Conservation (phyloP, 2,888 invertebrate species). For the Pandemis cinnamomeana region DNA sequence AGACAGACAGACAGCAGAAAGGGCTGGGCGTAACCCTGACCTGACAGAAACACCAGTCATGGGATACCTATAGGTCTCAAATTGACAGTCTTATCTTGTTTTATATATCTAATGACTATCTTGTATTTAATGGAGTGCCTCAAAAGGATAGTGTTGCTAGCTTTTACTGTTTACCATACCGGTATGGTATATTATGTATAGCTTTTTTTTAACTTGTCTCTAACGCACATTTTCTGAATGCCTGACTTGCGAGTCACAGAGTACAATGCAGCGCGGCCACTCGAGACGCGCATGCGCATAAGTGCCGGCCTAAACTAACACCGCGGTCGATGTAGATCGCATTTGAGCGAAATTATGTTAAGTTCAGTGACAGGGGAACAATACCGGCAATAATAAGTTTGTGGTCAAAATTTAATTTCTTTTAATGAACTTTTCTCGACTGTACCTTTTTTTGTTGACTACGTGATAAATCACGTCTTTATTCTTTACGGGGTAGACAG, state of each 20-base stretch:
- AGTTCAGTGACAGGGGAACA: conserved; percentile 20
- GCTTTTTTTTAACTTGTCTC: no score
- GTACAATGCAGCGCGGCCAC: background rate
- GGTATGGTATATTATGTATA: no score
- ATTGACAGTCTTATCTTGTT: background rate
- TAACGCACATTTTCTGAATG: background rate
- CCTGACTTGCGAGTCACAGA: background rate
- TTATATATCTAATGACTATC: background rate
- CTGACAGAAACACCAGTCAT: conserved; percentile 32
- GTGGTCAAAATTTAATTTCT: background rate
- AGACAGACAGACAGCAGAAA: conserved; percentile 49
- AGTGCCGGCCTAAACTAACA: conserved; percentile 48
- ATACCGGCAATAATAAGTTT: conserved; percentile 7
- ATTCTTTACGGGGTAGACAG: no score
- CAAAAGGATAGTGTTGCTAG: background rate
- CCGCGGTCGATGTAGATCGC: conserved; percentile 5
- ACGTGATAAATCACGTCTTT: no score
- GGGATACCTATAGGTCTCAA: conserved; percentile 30
- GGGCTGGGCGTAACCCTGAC: conserved; percentile 34
- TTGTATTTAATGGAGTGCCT: conserved; percentile 5
- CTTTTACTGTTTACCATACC: no score
- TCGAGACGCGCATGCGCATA: conserved; percentile 18
- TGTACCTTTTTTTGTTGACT: no score
- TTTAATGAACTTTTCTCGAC: background rate
- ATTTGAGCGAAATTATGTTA: conserved; percentile 28